phyloP scores from a whole-genome alignment of 30 jellyfish, hydroid and myxozoan species.

The Sanderia malayensis region DNA sequence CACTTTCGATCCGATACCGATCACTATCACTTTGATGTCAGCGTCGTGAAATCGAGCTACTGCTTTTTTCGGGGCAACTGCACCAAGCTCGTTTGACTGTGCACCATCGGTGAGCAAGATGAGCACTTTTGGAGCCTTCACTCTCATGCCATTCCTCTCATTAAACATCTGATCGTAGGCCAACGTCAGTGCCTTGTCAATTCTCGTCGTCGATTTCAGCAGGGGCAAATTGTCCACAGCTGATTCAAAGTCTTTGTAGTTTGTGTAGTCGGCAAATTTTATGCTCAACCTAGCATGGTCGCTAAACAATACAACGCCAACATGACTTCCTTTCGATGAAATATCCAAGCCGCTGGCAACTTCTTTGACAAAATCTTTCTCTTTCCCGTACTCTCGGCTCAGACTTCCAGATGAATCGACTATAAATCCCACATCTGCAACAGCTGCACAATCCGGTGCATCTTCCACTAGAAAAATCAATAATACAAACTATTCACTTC shows the following conservation, averaged over 20 bases:
- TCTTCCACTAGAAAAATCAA: neutral
- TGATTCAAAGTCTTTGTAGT: slow-evolving; percentile 10
- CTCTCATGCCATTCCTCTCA: slow-evolving; percentile 51
- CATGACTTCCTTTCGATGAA: slow-evolving; percentile 63
- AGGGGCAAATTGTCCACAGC: slow-evolving; percentile 60
- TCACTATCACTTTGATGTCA: slow-evolving; percentile 46
- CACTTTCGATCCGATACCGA: slow-evolving; percentile 57
- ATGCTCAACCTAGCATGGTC: slow-evolving; percentile 56
- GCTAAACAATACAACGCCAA: slow-evolving; percentile 70
- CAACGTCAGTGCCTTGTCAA: slow-evolving; percentile 58
- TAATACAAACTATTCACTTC: too few species aligned
- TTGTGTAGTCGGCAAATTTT: slow-evolving; percentile 56
- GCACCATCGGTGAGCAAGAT: slow-evolving; percentile 64
- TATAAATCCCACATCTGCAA: slow-evolving; percentile 67
- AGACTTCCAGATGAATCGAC: slow-evolving; percentile 82
- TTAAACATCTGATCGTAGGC: slow-evolving; percentile 49
- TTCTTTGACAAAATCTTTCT: slow-evolving; percentile 63
- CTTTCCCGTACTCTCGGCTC: slow-evolving; percentile 54
- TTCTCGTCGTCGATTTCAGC: slow-evolving; percentile 50
- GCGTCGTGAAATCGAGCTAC: slow-evolving; percentile 52
- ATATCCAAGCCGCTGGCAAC: slow-evolving; percentile 65
- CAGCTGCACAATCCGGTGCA: slow-evolving; percentile 2
- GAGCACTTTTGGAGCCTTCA: slow-evolving; percentile 40
- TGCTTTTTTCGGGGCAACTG: slow-evolving; percentile 44
- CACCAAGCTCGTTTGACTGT: slow-evolving; percentile 58